Percentiles rank a stretch among this genome's conserved stretches.
Conservation (phyloP, 2,888 invertebrate species). For the Fragum sueziense region DNA sequence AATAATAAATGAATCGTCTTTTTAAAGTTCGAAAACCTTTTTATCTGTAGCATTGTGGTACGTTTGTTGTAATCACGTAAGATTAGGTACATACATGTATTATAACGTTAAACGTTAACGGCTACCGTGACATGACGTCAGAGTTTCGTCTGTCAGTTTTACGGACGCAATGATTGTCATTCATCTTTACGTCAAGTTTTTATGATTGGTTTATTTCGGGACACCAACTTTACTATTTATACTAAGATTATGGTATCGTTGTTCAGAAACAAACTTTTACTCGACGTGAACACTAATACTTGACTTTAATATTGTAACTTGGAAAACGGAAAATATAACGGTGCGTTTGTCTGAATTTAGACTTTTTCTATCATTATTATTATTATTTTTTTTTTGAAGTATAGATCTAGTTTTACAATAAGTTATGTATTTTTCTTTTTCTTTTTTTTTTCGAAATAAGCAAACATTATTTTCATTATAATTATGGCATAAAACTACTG, state of each 20-base stretch:
- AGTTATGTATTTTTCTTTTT: too few relatives aligned
- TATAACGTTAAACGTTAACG: conserved; percentile 12
- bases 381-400: too few relatives aligned
- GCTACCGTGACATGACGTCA: conserved; percentile 11
- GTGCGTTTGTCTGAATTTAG: too few relatives aligned
- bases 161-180: conserved; percentile 20
- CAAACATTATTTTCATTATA: too few relatives aligned
- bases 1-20: too few relatives aligned
- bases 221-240: background rate
- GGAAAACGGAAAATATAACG: background rate
- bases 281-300: background rate
- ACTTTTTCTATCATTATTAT: too few relatives aligned
- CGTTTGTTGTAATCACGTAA: background rate
- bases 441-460: too few relatives aligned
- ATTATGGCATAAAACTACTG: too few relatives aligned
- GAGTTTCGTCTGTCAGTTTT: conserved; percentile 18
- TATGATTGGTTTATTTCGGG: background rate
- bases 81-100: background rate
- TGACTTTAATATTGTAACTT: background rate
- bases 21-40: too few relatives aligned
- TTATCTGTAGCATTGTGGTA: too few relatives aligned
- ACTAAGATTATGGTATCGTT: background rate
- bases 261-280: background rate
- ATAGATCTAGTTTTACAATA: too few relatives aligned
- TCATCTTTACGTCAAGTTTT: conserved; percentile 8